Evolutionary conservation across 2,888 invertebrate genomes (phyloP), one percentile per base, ranked within the genome.

Genomic region (Pammene aurita): DNA sequence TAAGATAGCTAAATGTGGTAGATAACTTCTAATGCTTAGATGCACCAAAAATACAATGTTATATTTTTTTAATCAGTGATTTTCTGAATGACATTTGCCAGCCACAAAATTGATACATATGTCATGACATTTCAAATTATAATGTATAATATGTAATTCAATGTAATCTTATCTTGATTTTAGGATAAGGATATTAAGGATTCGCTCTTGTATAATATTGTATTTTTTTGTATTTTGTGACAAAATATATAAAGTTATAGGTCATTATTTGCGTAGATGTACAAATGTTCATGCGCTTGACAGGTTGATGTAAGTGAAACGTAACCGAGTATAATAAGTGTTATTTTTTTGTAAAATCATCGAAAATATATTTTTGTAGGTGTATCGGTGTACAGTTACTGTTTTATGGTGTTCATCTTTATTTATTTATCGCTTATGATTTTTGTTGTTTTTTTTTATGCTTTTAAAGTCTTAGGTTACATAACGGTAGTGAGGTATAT

Each of bases 341-440:
- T 66, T 69, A 63, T 66, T 72, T 73, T 71, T 61, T 73, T 71
- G 73, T 73, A 71, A 70, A 71, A 71, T 71, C 73, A 76, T 76
- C 74, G 72, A 79, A 78, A 76, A 67, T 77, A 78, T 83, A 79
- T 82, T 83, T 80, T 78, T 79, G 71, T 77, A 79, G 77, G 71
- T 71, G 63, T 72, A 77, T 26, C n/a, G 4, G 26, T 26, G 26
- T 26, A 26, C 77, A 80, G 75, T 60, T 69, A 75, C 76, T 78
- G 74, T 78, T 79, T 76, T 78, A 74, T 74, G 72, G 72, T 73
- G 67, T 74, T 72, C 72, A 64, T n/a, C 52, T 16, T 16, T 64
- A 67, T 67, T 74, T 74, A 72, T 72, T 73, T 72, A 60, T 72
- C 69, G 26, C 62, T 72, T 71, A 75, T 72, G 65, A 38, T 58